Percentiles rank a stretch among this genome's conserved stretches.
Conservation (phyloP, 1,140 invertebrate species). For the Aphis craccivora region DNA sequence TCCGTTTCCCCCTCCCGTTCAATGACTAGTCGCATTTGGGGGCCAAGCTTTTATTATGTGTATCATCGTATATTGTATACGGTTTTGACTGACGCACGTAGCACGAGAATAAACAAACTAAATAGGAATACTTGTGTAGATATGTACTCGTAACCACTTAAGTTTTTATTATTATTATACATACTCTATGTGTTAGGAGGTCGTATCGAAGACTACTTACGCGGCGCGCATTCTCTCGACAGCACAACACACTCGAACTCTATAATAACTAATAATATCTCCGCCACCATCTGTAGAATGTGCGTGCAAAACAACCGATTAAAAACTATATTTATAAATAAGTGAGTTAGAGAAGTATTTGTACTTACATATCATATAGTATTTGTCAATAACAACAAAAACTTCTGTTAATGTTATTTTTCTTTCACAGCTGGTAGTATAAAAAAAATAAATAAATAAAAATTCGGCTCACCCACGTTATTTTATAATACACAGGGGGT, state of each 20-base stretch:
- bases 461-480: neutral
- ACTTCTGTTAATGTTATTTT: neutral
- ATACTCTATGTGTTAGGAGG: conserved; percentile 14
- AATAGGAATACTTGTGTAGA: conserved; percentile 37
- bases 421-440: neutral
- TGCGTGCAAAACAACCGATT: conserved; percentile 31
- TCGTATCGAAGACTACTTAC: neutral
- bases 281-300: neutral
- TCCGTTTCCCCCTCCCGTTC: neutral
- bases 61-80: neutral
- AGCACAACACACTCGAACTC: neutral
- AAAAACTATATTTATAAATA: neutral
- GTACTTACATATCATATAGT: neutral
- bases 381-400: conserved; percentile 33
- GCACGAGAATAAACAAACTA: conserved; percentile 53
- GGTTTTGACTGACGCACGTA: conserved; percentile 36
- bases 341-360: neutral
- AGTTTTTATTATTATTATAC: conserved; percentile 3
- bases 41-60: conserved; percentile 35
- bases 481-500: neutral
- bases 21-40: conserved; percentile 32
- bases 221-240: neutral
- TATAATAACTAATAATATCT: conserved; percentile 3
- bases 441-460: neutral
- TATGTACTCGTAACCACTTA: conserved; percentile 28